phyloP scores from a whole-genome alignment of 37 sponge, comb jelly and placozoan species.

The Bolinopsis microptera region DNA sequence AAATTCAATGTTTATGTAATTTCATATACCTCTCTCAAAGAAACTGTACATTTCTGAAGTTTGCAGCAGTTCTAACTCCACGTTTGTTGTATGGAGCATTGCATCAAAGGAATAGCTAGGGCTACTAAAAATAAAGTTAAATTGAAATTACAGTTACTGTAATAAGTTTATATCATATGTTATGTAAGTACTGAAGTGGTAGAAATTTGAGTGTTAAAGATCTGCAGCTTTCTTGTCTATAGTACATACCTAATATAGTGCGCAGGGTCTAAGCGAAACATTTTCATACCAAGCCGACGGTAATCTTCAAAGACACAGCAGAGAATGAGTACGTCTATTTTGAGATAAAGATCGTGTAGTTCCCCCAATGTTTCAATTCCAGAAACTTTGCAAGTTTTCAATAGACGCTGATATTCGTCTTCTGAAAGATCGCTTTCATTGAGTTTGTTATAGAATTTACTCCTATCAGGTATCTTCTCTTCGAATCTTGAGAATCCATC shows the following conservation, averaged over 20 bases:
- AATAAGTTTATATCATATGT: too few relatives aligned
- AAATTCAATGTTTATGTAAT: too few relatives aligned
- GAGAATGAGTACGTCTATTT: conserved; percentile 1
- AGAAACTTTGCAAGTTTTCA: not conserved
- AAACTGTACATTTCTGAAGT: conserved; percentile 4
- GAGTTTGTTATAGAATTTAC: conserved; percentile 13
- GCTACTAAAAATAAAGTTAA: too few relatives aligned
- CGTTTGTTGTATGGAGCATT: not conserved
- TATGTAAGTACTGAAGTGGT: too few relatives aligned
- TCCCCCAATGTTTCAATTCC: not conserved
- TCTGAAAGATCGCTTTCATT: conserved; percentile 14
- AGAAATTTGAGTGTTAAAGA: too few relatives aligned
- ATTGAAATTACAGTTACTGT: too few relatives aligned
- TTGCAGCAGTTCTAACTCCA: not conserved
- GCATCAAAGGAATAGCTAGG: conserved; percentile 35
- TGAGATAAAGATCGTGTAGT: conserved; percentile 4
- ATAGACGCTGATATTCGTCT: not conserved
- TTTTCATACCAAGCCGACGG: not conserved
- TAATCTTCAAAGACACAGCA: conserved; percentile 5
- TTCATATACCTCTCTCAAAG: not conserved
- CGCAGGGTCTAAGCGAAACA: not conserved
- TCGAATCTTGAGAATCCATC: not conserved
- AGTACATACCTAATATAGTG: not conserved
- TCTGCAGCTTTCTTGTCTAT: too few relatives aligned
- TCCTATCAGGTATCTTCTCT: not conserved